Percentiles rank a stretch among this genome's conserved stretches.
Evolutionary conservation across 2,113 vertebrate species (phyloP).

Genomic region (Solea solea): DNA sequence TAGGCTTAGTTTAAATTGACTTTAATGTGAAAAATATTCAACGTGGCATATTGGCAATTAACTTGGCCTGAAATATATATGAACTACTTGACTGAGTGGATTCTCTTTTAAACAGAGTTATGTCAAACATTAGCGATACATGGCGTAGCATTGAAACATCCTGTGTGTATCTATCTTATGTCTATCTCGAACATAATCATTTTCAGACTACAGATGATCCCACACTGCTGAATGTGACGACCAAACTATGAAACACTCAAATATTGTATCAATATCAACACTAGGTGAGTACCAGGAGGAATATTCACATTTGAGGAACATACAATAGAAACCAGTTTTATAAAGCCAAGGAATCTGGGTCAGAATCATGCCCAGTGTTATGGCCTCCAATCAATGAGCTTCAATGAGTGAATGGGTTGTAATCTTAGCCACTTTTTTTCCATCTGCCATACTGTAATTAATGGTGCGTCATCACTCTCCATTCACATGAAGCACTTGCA

Average conservation of each 20-base stretch:
- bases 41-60: no score
- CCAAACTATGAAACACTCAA: slow-evolving; percentile 44
- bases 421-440: slow-evolving; percentile 71
- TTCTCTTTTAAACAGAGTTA: not conserved
- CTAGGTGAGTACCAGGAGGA: slow-evolving; percentile 36
- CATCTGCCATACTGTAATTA: slow-evolving; percentile 75
- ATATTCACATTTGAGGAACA: slow-evolving; percentile 56
- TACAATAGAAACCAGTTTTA: slow-evolving; percentile 47
- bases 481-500: slow-evolving; percentile 70
- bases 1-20: no score
- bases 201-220: slow-evolving; percentile 22
- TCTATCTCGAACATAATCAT: slow-evolving; percentile 45
- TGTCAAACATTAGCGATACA: not conserved
- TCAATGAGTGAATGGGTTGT: slow-evolving; percentile 73
- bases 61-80: no score
- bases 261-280: slow-evolving; percentile 39
- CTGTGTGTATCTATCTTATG: slow-evolving; percentile 23
- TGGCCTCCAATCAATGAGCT: slow-evolving; percentile 73
- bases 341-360: slow-evolving; percentile 63
- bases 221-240: slow-evolving; percentile 35
- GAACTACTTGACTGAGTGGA: no score
- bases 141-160: slow-evolving; percentile 21
- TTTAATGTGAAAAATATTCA: no score
- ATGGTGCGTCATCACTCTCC: slow-evolving; percentile 65
- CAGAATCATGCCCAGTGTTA: slow-evolving; percentile 61